Evolutionary conservation across 1,140 invertebrate genomes (phyloP), one percentile per base, ranked within the genome.

Genomic region (Myzus persicae): DNA sequence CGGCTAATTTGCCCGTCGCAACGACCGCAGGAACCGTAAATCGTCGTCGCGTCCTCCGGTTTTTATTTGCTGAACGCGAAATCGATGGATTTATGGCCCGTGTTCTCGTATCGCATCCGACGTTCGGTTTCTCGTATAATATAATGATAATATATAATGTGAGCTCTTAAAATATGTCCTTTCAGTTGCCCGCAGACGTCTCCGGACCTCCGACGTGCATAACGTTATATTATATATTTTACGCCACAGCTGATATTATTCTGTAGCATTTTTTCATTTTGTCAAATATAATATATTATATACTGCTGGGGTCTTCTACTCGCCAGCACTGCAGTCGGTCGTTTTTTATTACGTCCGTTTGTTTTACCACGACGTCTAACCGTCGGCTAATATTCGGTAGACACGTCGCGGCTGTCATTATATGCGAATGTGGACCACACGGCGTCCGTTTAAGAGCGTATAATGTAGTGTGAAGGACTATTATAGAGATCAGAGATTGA

Each of bases 61-160:
- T 92, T 93, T 93, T 93, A 54, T 93, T 93, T 85, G 46, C 46
- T 22, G 44, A 92, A 93, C 91, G 91, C 76, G 91, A 51, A 93
- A 93, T 93, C 91, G 76, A 84, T 46, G 81, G 91, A 92, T 92
- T 92, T 93, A 93, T 85, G 44, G 22, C 46, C 76, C 36, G 24
- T 92, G 91, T 92, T 38, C 76, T 31, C 36, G 51, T 44, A 76
- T 44, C n/a, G 31, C 51, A 89, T 89, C n/a, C n/a, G 14, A 54
- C n/a, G 36, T 89, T 89, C n/a, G 31, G 26, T 89, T 85, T 85
- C 36, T 84, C 81, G 22, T 26, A 38, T 38, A 40, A 38, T 38
- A 82, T 81, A 81, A 81, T 36, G 4, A 81, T 81, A 81, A 67
- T 67, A 76, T 82, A 82, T 82, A 82, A 82, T 82, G 36, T 38